Conservation (phyloP, 1,140 invertebrate genomes). For the Gryon sp. region DNA sequence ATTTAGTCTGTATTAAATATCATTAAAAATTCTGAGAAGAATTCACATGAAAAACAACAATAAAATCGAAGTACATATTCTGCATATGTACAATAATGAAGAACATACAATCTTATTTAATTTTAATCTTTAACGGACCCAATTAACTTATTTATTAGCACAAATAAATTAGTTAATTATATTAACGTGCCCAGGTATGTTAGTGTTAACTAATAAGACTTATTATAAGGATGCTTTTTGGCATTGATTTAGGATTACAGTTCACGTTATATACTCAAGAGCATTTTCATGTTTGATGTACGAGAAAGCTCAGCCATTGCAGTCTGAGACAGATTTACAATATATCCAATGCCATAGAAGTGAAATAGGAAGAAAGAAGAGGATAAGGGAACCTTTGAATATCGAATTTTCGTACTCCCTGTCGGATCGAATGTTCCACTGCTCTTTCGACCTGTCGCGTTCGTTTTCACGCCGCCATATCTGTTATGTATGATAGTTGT, state of each 20-base stretch:
- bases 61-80: no score
- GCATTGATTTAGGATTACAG: conserved; percentile 62
- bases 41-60: no score
- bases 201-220: conserved; percentile 44
- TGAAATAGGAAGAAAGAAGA: conserved; percentile 66
- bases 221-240: conserved; percentile 20
- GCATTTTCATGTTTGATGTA: conserved; percentile 63
- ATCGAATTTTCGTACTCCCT: conserved; percentile 72
- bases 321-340: conserved; percentile 69
- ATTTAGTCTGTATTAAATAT: no score
- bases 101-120: no score
- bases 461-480: conserved; percentile 59
- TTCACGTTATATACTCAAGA: conserved; percentile 54
- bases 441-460: conserved; percentile 63
- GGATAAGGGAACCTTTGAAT: conserved; percentile 69
- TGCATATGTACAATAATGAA: no score
- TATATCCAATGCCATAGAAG: conserved; percentile 63
- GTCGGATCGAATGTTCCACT: conserved; percentile 62
- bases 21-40: no score
- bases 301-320: conserved; percentile 54
- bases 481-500: conserved; percentile 59
- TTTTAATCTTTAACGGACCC: no score
- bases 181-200: no score
- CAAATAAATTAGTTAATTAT: no score
- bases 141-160: no score